These are phyloP conservation scores for Anabacerthia variegaticeps DNA, from an alignment of 2,797 vertebrate genomes.

Conservation along the genomic window DNA sequence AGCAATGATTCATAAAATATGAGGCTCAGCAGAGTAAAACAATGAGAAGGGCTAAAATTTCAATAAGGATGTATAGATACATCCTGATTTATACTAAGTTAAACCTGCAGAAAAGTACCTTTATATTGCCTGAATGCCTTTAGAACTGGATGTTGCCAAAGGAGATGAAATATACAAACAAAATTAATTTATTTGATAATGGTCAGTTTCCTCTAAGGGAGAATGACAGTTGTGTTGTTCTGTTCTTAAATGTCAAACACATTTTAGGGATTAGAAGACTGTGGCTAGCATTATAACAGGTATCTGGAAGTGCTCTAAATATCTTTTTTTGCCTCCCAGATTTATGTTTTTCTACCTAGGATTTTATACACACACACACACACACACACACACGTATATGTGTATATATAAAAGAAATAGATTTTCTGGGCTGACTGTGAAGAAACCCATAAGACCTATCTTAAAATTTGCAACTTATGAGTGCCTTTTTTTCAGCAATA, in stretches of 20 bases:
- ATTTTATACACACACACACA: not conserved
- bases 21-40: not conserved
- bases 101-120: not conserved
- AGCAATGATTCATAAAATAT: not conserved
- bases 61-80: rapidly evolving
- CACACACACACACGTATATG: too few relatives aligned
- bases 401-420: not conserved
- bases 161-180: not conserved
- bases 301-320: not conserved
- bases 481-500: not conserved
- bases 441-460: not conserved
- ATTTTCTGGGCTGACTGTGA: not conserved
- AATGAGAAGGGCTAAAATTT: not conserved
- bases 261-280: not conserved
- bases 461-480: not conserved
- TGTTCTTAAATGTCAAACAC: not conserved
- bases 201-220: not conserved
- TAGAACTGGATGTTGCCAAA: not conserved
- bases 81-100: not conserved
- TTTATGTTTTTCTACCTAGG: not conserved
- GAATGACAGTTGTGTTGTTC: not conserved
- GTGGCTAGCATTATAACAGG: not conserved
- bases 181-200: not conserved
- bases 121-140: not conserved
- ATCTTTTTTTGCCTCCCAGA: not conserved